Base-by-base conservation (phyloP, 2,888 invertebrate species). In the Cyclophora punctaria region DNA sequence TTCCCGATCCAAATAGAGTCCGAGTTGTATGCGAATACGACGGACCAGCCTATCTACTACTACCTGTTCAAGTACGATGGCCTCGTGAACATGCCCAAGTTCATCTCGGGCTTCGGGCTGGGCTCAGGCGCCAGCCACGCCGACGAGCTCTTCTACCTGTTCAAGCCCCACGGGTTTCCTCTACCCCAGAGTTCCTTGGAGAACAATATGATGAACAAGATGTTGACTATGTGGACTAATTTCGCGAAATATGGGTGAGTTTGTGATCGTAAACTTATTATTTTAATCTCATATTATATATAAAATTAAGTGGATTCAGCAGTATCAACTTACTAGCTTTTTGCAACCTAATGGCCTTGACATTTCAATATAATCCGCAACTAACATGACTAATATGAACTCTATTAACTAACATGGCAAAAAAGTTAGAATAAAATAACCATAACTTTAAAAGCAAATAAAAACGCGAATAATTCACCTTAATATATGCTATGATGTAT, bases 181-280 rank as follows among this genome's bases (percentile, higher is more conserved):
- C 51, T 84, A 44, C 81, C 84, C 0, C 73, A 76, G n/a, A 67
- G 75, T 20, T 69, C 67, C 43, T 57, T 81, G 7, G 88, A 88
- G 58, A 64, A 58, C 6, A 55, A 58, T 3, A 85, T 85, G 83
- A 75, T 81, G 45, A 64, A 67, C 43, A 66, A 78, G 2, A 83
- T 88, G 83, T 75, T 85, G 35, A 80, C 77, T 4, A 60, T 88
- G 58, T 88, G 87, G 87, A 87, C 87, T 0, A 88, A 88, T 63
- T 88, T 88, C 50, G 88, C 88, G 3, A 88, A 88, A 59, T 83
- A 78, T 59, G 71, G 78, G 88, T 88, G 63, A 61, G 72, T 64
- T 20, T 20, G 20, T 20, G 20, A 20, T 20, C 20, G 20, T 20
- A 20, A 20, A 20, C 20, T 20, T 20, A 20, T 20, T 20, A 20